These are phyloP conservation scores for Myrmecophaga tridactyla DNA, from an alignment of 2,113 vertebrate species.

Conservation along the genomic window DNA sequence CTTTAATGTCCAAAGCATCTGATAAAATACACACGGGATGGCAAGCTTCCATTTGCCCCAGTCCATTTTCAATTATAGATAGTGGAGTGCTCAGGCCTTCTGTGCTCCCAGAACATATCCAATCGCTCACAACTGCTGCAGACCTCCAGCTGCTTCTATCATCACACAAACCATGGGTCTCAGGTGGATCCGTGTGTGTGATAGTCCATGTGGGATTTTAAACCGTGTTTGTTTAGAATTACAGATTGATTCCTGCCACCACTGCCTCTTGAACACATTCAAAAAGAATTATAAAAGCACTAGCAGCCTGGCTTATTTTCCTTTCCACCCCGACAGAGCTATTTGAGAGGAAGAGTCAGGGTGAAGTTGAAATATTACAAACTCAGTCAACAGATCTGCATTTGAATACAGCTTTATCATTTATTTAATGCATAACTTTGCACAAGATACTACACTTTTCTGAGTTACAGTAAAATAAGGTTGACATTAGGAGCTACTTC, in stretches of 20 bases:
- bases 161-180: constrained; percentile 47
- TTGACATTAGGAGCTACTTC: neutral
- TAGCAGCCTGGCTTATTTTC: constrained; percentile 8
- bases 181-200: constrained; percentile 44
- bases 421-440: neutral
- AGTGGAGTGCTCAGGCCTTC: constrained; percentile 50
- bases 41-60: constrained; percentile 60
- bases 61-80: constrained; percentile 75
- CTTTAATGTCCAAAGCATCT: constrained; percentile 70
- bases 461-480: neutral
- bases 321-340: neutral
- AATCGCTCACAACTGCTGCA: constrained; percentile 44
- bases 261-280: neutral
- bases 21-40: constrained; percentile 70
- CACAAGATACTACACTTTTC: neutral
- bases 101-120: constrained; percentile 61
- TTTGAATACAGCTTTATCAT: neutral
- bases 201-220: constrained; percentile 58
- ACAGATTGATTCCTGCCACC: constrained; percentile 45
- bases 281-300: constrained; percentile 1
- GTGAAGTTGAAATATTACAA: neutral
- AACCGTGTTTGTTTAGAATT: constrained; percentile 68
- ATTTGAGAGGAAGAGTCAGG: neutral
- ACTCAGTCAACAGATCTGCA: neutral
- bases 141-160: constrained; percentile 49